Percentiles rank a stretch among this genome's conserved stretches.
Evolutionary conservation across 1,140 invertebrate species (phyloP).

Genomic region (Vanessa atalanta): DNA sequence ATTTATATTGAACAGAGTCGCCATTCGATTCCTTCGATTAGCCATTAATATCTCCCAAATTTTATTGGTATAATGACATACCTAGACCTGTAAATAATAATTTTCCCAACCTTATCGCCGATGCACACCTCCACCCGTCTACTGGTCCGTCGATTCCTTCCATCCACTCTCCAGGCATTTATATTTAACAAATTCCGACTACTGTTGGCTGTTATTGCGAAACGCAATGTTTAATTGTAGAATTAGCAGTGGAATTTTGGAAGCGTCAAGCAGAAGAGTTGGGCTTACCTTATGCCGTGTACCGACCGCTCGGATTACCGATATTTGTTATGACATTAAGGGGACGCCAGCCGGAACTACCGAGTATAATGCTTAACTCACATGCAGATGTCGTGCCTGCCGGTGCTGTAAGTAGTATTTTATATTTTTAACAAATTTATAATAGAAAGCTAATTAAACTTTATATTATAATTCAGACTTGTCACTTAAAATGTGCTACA

Average conservation of each 20-base stretch:
- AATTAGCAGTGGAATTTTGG: constrained; percentile 50
- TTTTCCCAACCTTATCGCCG: too few relatives aligned
- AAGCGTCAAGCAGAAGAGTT: constrained; percentile 41
- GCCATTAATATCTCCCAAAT: too few relatives aligned
- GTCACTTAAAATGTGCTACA: not conserved
- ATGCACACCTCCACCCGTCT: too few relatives aligned
- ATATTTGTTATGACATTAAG: constrained; percentile 90
- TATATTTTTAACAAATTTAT: not conserved
- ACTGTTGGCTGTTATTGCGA: too few relatives aligned
- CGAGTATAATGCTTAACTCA: constrained; percentile 92
- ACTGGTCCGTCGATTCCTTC: too few relatives aligned
- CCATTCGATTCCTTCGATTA: too few relatives aligned
- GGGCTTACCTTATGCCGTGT: constrained; percentile 46
- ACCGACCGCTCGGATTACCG: constrained; percentile 76
- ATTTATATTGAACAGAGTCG: too few relatives aligned
- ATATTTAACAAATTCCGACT: too few relatives aligned
- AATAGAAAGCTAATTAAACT: not conserved
- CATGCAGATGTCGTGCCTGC: constrained; percentile 98
- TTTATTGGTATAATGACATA: too few relatives aligned
- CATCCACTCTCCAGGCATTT: too few relatives aligned
- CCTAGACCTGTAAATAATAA: too few relatives aligned
- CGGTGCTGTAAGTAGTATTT: constrained; percentile 66
- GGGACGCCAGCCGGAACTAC: constrained; percentile 85
- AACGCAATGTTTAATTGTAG: constrained; percentile 29
- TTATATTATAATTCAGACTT: not conserved